Evolutionary conservation across 1,140 invertebrate genomes (phyloP), one percentile per base, ranked within the genome.

Genomic region (Trypoxylus dichotomus): DNA sequence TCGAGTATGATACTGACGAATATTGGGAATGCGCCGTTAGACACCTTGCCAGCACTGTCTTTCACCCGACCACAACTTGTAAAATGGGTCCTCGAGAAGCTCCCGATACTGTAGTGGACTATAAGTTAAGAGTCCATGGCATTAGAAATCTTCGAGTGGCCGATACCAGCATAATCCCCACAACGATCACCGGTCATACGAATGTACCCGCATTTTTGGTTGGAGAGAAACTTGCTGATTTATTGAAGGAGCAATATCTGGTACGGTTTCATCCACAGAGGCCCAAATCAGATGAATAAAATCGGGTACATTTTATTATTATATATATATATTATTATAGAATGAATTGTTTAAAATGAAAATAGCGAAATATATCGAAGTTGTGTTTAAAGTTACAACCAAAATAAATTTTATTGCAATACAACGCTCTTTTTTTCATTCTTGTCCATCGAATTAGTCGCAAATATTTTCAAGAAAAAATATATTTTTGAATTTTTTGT

Each of bases 191-290:
- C 3, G 93, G 90, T 0, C 94, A 95, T 81, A 90, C 92, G 0
- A 93, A 92, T 78, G 92, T 92, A 0, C 90, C 91, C 0, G 90
- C 92, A 7, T 89, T 91, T 54, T 96, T 97, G 95, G 93, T 97
- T 63, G 96, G 90, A 0, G 95, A 97, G 85, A 95, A 94, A 83
- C 93, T 89, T 0, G 91, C 94, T 0, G 93, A 96, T 84, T 88
- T 96, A 83, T 94, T 97, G 21, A 92, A 91, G 80, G 83, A 87
- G 73, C 2, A 54, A n/a, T 21, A 54, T 54, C 19, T 54, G n/a
- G n/a, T n/a, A n/a, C n/a, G n/a, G n/a, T n/a, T n/a, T n/a, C n/a
- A n/a, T n/a, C n/a, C n/a, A n/a, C n/a, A n/a, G n/a, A n/a, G n/a
- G n/a, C n/a, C n/a, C n/a, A n/a, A n/a, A n/a, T n/a, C n/a, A n/a